phyloP scores from a whole-genome alignment of 35 echinoderm and acorn worm genomes.

The Diadema setosum region DNA sequence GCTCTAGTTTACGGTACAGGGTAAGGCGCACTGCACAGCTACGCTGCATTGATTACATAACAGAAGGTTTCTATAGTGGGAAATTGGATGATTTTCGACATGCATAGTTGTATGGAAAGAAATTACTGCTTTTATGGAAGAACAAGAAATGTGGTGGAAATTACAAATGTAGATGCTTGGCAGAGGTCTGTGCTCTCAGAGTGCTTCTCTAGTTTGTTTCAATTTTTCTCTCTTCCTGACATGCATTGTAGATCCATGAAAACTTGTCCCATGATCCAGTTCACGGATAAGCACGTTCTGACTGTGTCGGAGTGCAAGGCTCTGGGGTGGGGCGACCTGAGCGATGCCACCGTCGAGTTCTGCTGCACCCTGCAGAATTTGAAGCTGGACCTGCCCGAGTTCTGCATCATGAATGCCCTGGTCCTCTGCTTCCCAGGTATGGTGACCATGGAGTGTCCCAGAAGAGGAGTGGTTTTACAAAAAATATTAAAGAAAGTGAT shows the following conservation, averaged over 20 bases:
- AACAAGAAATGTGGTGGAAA: too few relatives aligned
- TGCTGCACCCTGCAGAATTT: constrained; percentile 25
- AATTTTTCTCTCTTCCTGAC: background rate
- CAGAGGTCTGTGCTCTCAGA: too few relatives aligned
- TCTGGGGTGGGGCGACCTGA: constrained; percentile 62
- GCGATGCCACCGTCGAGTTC: constrained; percentile 16
- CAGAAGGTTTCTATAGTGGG: too few relatives aligned
- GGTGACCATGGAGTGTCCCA: background rate
- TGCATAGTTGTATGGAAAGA: too few relatives aligned
- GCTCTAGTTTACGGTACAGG: too few relatives aligned
- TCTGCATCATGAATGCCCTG: constrained; percentile 49
- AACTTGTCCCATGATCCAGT: background rate
- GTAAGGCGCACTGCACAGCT: too few relatives aligned
- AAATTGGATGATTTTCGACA: too few relatives aligned
- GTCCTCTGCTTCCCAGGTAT: constrained; percentile 66
- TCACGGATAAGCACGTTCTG: constrained; percentile 2
- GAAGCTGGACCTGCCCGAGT: constrained; percentile 38
- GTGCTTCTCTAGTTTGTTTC: too few relatives aligned
- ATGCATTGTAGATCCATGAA: background rate
- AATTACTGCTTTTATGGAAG: too few relatives aligned
- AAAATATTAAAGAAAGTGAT: background rate
- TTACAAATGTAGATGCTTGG: too few relatives aligned
- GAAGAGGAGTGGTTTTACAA: background rate
- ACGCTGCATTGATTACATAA: too few relatives aligned
- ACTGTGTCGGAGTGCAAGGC: constrained; percentile 22